Base-by-base conservation (phyloP, 2,113 vertebrate species). In the Numida meleagris region DNA sequence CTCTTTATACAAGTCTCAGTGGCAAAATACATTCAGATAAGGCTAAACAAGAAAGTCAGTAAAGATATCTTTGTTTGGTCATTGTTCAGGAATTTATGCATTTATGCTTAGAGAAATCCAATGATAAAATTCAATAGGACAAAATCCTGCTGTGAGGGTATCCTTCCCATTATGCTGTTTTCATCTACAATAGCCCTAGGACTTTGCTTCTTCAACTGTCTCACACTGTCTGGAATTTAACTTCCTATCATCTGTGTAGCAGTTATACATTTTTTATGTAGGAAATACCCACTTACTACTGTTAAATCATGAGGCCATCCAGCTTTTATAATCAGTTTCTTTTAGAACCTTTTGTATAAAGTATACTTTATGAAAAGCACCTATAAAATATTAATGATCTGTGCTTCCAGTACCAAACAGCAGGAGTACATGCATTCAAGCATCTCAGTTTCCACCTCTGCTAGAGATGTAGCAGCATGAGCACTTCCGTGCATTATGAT, bases 351-450 rank as follows among this genome's bases (percentile, higher is more conserved):
- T 96, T 91, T 95, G 58, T 95, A 88, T 76, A 88, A 95, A 93
- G 48, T 18, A 38, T 78, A 85, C 63, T 78, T 29, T 92, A 90
- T 94, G 89, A 97, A 91, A 87, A 75, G 9, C 82, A 93, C 66
- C 74, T 96, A 88, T 89, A 95, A 96, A 97, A 95, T 50, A 73
- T 95, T 92, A 96, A 95, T 77, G 76, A 93, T 74, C 84, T 12
- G 0, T 94, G 87, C 50, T 83, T 91, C 59, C 2, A 24, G 79
- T 95, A 48, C 93, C 66, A 86, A 90, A 80, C 63, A 96, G 62
- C 46, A 95, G 85, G 91, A 58, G 73, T 17, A 85, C 14, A 18
- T 34, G 66, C 76, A 84, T 80, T 70, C 57, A 86, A 68, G 21
- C 40, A 78, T 20, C 36, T 89, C 70, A 65, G 45, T 89, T 94